Conservation (phyloP, 2,888 invertebrate species). For the Nebria salina region DNA sequence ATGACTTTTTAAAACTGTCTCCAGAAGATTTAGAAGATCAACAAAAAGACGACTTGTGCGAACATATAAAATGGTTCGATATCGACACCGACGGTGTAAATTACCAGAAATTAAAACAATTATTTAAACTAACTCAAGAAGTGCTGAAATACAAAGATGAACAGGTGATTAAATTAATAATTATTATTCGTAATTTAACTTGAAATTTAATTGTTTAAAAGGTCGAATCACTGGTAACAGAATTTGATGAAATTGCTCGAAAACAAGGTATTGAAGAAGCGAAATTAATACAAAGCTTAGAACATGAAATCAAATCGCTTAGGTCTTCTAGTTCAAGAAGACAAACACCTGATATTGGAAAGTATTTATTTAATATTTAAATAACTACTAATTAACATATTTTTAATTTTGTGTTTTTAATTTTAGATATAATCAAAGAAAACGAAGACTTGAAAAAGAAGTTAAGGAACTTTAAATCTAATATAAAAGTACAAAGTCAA, state of each 20-base stretch:
- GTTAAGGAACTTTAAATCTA: slow-evolving; percentile 60
- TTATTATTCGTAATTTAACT: slow-evolving; percentile 32
- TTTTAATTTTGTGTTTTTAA: slow-evolving; percentile 20
- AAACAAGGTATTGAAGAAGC: slow-evolving; percentile 63
- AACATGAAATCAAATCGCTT: slow-evolving; percentile 57
- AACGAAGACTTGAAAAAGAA: slow-evolving; percentile 61
- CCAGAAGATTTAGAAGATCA: slow-evolving; percentile 68
- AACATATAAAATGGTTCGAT: slow-evolving; percentile 71
- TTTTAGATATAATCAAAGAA: slow-evolving; percentile 61
- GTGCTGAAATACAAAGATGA: slow-evolving; percentile 74
- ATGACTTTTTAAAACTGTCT: slow-evolving; percentile 66
- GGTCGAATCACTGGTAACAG: slow-evolving; percentile 66
- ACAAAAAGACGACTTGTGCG: slow-evolving; percentile 73
- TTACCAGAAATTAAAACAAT: slow-evolving; percentile 66
- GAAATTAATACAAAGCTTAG: slow-evolving; percentile 55
- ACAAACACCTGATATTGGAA: slow-evolving; percentile 28
- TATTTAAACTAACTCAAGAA: slow-evolving; percentile 73
- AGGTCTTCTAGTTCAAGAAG: slow-evolving; percentile 49
- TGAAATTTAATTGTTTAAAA: slow-evolving; percentile 50
- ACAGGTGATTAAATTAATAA: slow-evolving; percentile 64
- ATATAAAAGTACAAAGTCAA: slow-evolving; percentile 57
- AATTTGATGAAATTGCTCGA: slow-evolving; percentile 65
- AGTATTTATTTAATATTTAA: not conserved
- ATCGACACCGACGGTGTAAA: slow-evolving; percentile 68
- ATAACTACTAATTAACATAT: not conserved